These are phyloP conservation scores for Osmerus eperlanus DNA, from an alignment of 2,113 vertebrate species.

Conservation along the genomic window DNA sequence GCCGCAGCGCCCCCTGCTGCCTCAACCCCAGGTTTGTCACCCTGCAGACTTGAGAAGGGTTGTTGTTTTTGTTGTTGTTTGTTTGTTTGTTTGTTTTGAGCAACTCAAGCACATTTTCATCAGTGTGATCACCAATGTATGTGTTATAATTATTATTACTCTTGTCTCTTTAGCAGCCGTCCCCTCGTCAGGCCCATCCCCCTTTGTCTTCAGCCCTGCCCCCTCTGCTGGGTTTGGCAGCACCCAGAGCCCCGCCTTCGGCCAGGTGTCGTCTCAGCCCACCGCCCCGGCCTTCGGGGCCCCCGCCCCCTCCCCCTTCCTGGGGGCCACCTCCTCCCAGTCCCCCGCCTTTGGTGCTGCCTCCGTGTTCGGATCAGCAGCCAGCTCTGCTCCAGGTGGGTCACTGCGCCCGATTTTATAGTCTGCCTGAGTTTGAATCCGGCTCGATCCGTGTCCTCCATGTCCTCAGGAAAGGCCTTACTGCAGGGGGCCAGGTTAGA, in stretches of 20 bases:
- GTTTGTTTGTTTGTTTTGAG: not conserved
- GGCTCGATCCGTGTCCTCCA: too few species aligned
- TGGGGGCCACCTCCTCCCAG: constrained; percentile 67
- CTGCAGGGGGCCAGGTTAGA: not conserved
- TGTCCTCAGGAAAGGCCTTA: not conserved
- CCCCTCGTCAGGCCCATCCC: constrained; percentile 60
- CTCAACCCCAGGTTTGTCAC: constrained; percentile 77
- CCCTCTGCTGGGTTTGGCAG: constrained; percentile 76
- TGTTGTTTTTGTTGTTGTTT: too few species aligned
- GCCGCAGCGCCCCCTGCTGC: constrained; percentile 71
- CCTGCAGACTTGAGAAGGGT: not conserved
- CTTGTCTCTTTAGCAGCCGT: constrained; percentile 67
- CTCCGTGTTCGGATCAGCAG: constrained; percentile 82
- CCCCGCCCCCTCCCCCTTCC: constrained; percentile 69
- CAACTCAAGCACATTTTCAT: not conserved
- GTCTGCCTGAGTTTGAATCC: too few species aligned
- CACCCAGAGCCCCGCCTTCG: constrained; percentile 80
- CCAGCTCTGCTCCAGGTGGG: constrained; percentile 72
- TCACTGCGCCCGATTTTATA: constrained; percentile 28
- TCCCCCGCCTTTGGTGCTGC: constrained; percentile 80
- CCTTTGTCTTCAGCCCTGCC: constrained; percentile 79
- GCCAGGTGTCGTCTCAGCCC: constrained; percentile 71
- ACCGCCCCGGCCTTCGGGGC: constrained; percentile 78
- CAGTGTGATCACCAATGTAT: too few species aligned
- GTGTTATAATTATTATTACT: constrained; percentile 1